phyloP scores from a whole-genome alignment of 2,113 vertebrate species.

The Strix aluco region DNA sequence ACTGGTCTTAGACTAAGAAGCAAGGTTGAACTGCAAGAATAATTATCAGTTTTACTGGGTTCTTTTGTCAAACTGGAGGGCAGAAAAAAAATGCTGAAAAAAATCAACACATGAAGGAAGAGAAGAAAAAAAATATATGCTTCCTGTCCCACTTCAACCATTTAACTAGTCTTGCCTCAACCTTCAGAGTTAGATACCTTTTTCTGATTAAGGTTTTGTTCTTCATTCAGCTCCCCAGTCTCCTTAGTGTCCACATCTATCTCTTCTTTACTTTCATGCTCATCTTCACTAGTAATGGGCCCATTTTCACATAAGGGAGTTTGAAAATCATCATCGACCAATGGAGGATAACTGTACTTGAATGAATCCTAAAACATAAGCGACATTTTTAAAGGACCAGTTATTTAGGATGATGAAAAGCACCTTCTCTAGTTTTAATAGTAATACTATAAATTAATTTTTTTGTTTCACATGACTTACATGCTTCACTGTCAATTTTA shows the following conservation, averaged over 20 bases:
- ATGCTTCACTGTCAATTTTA: background rate
- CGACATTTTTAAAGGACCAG: background rate
- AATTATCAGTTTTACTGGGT: background rate
- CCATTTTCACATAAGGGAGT: conserved; percentile 94
- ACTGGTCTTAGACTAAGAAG: background rate
- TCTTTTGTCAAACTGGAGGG: background rate
- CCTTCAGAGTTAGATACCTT: conserved; percentile 81
- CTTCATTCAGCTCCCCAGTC: conserved; percentile 81
- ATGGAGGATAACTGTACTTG: conserved; percentile 95
- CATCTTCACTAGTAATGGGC: conserved; percentile 89
- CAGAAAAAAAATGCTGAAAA: background rate
- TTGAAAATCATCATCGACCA: conserved; percentile 96
- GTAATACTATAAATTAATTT: background rate
- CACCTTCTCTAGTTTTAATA: background rate
- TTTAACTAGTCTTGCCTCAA: background rate
- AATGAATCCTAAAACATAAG: conserved; percentile 86
- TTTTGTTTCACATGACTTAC: background rate
- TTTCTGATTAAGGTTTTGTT: conserved; percentile 79
- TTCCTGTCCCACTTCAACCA: background rate
- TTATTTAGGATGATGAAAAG: background rate
- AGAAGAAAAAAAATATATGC: background rate
- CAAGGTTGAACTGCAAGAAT: background rate
- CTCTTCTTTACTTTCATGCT: conserved; percentile 88
- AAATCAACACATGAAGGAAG: background rate
- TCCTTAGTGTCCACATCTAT: conserved; percentile 85